Conservation (phyloP, 2,113 vertebrate species). For the Equus quagga region DNA sequence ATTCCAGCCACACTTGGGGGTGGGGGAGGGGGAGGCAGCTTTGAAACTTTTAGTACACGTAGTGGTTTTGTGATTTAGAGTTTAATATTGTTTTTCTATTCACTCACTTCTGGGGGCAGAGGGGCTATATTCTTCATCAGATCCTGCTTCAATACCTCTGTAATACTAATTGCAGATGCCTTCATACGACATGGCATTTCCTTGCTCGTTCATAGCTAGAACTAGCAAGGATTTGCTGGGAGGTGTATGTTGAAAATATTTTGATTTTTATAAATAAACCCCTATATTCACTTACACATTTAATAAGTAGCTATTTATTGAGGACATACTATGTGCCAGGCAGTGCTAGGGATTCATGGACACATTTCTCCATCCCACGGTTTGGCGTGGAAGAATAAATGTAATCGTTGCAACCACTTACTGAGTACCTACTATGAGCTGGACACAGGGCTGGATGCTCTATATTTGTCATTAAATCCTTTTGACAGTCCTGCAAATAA, state of each 20-base stretch:
- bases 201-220: neutral
- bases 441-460: neutral
- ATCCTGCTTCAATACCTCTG: neutral
- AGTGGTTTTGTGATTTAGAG: neutral
- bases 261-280: neutral
- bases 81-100: neutral
- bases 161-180: neutral
- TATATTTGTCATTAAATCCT: neutral
- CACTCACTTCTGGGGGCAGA: neutral
- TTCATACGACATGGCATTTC: neutral
- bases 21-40: neutral
- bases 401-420: neutral
- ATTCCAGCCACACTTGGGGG: neutral
- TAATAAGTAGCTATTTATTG: neutral
- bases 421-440: fast-evolving
- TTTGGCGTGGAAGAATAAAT: neutral
- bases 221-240: neutral
- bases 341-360: neutral
- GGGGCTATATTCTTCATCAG: neutral
- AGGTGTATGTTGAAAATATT: neutral
- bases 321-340: neutral
- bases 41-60: neutral
- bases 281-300: neutral
- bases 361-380: neutral
- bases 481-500: neutral